Evolutionary conservation across 2,888 invertebrate genomes (phyloP).

Genomic region (Macrophya annulata): DNA sequence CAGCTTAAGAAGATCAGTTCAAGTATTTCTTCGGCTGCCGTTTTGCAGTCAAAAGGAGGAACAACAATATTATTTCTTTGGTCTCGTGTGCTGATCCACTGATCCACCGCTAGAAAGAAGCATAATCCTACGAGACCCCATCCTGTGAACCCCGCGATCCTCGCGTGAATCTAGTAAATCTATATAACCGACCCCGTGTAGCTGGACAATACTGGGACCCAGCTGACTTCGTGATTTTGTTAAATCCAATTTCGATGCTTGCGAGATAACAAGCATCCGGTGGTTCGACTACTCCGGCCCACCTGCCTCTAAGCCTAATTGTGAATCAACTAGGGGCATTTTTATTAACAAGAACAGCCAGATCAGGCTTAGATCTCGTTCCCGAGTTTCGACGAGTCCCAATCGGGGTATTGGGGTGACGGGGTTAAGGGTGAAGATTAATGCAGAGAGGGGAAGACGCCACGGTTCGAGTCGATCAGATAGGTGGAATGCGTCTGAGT

Average conservation of each 20-base stretch:
- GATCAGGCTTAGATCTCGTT: slow-evolving; percentile 26
- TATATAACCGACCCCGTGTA: slow-evolving; percentile 31
- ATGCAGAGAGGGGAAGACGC: slow-evolving; percentile 46
- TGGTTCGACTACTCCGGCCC: slow-evolving; percentile 16
- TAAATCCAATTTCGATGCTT: slow-evolving; percentile 56
- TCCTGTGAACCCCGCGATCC: slow-evolving; percentile 26
- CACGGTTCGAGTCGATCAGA: slow-evolving; percentile 52
- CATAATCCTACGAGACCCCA: slow-evolving; percentile 43
- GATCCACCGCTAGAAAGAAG: slow-evolving; percentile 28
- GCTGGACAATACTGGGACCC: slow-evolving; percentile 33
- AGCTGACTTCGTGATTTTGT: slow-evolving; percentile 56
- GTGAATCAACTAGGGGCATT: slow-evolving; percentile 49
- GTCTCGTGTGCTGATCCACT: slow-evolving; percentile 43
- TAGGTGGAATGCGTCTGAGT: slow-evolving; percentile 39
- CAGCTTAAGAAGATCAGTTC: slow-evolving; percentile 51
- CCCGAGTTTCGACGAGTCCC: slow-evolving; percentile 46
- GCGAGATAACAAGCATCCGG: slow-evolving; percentile 49
- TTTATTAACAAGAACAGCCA: slow-evolving; percentile 54
- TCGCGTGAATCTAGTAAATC: slow-evolving; percentile 25
- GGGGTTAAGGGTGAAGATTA: slow-evolving; percentile 49
- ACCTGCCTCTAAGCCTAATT: slow-evolving; percentile 55
- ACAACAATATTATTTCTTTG: slow-evolving; percentile 52
- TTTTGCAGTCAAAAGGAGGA: slow-evolving; percentile 47
- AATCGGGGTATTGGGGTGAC: slow-evolving; percentile 24
- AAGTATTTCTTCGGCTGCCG: slow-evolving; percentile 49